phyloP scores from a whole-genome alignment of 1,140 invertebrate genomes.

The Grapholita molesta region DNA sequence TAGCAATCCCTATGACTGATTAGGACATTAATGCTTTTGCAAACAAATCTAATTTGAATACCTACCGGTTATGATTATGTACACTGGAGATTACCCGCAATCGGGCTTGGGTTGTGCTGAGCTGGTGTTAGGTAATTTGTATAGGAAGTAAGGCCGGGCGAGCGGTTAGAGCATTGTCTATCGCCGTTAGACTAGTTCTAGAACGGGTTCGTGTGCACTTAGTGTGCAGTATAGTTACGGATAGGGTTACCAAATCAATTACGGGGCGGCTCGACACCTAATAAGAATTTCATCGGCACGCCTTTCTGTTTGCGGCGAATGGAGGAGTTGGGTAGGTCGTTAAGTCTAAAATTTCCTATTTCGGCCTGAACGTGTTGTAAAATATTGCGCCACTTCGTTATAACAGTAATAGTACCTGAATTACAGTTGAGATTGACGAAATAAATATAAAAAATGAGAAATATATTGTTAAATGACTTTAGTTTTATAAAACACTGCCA shows the following conservation, averaged over 20 bases:
- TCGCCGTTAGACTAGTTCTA: slow-evolving; percentile 30
- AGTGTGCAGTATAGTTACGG: slow-evolving; percentile 35
- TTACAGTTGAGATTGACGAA: no score
- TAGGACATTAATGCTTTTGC: no score
- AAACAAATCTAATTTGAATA: no score
- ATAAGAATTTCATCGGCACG: not conserved
- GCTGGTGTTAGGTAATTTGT: slow-evolving; percentile 9
- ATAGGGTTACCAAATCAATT: slow-evolving; percentile 22
- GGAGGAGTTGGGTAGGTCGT: not conserved
- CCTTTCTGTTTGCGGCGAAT: not conserved
- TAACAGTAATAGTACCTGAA: no score
- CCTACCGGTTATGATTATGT: not conserved
- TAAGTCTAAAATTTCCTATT: not conserved
- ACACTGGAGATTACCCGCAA: not conserved
- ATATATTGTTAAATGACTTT: no score
- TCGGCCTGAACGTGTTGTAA: not conserved
- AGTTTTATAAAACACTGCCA: no score
- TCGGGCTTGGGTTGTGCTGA: not conserved
- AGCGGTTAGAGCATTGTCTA: slow-evolving; percentile 12
- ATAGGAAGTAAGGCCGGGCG: slow-evolving; percentile 2
- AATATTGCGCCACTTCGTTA: slow-evolving; percentile 37
- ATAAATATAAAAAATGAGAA: no score
- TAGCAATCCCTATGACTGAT: no score
- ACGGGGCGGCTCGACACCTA: not conserved
- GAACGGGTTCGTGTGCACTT: slow-evolving; percentile 28